Percentiles rank a stretch among this genome's conserved stretches.
Conservation (phyloP, 2,113 vertebrate species). For the Ictidomys tridecemlineatus region DNA sequence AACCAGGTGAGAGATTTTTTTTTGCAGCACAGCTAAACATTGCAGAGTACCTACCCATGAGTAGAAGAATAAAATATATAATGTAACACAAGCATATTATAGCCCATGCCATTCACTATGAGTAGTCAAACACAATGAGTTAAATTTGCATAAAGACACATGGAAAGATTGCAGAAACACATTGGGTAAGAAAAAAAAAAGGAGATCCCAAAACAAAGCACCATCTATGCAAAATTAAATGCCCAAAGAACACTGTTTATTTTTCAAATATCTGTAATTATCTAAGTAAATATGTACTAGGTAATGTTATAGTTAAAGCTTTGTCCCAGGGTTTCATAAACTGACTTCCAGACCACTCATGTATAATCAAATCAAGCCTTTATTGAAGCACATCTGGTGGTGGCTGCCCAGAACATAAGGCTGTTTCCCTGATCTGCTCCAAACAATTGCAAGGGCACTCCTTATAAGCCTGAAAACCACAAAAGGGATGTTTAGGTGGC, state of each 20-base stretch:
- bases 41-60: background rate
- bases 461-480: too few relatives aligned
- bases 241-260: too few relatives aligned
- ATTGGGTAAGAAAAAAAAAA: background rate
- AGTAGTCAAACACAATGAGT: background rate
- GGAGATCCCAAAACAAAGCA: background rate
- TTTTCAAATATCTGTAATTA: constrained; percentile 27
- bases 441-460: too few relatives aligned
- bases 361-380: too few relatives aligned
- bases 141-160: background rate
- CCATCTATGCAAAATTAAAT: background rate
- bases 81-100: background rate
- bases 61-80: background rate
- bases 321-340: too few relatives aligned
- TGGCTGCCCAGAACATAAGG: too few relatives aligned
- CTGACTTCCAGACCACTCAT: too few relatives aligned
- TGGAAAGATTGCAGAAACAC: background rate
- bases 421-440: too few relatives aligned
- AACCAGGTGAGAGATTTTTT: background rate
- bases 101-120: background rate
- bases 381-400: too few relatives aligned
- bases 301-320: too few relatives aligned
- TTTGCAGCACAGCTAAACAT: background rate
- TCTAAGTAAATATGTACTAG: background rate
- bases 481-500: too few relatives aligned